phyloP scores from a whole-genome alignment of 2,888 invertebrate genomes.

The Autographa gamma region DNA sequence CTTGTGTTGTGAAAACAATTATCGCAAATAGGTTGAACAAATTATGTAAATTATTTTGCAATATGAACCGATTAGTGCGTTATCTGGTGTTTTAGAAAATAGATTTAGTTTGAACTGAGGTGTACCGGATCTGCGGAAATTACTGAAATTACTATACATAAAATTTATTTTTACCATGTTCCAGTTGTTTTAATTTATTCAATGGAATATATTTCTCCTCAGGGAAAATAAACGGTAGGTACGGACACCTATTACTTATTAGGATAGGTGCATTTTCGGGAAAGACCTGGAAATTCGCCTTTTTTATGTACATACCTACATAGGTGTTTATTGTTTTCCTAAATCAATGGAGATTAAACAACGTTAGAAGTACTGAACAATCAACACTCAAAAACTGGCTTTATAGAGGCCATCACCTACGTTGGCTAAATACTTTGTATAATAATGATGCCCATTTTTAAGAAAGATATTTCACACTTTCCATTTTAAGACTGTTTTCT shows the following conservation, averaged over 20 bases:
- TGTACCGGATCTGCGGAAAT: background rate
- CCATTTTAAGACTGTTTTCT: background rate
- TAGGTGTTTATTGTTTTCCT: background rate
- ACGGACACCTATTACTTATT: too few relatives aligned
- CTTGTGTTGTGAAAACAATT: conserved; percentile 53
- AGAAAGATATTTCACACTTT: too few relatives aligned
- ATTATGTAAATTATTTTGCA: conserved; percentile 34
- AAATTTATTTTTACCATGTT: background rate
- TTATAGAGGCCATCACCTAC: background rate
- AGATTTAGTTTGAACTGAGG: background rate
- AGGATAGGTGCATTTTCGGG: background rate
- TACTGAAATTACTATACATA: background rate
- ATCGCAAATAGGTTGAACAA: conserved; percentile 40
- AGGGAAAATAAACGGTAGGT: too few relatives aligned
- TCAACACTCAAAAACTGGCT: background rate
- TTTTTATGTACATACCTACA: background rate
- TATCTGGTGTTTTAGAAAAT: background rate
- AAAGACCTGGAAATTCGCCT: background rate
- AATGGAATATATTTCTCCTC: too few relatives aligned
- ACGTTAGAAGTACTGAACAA: background rate
- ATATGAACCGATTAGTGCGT: conserved; percentile 16
- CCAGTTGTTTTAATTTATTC: too few relatives aligned
- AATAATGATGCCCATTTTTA: too few relatives aligned
- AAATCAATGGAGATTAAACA: background rate
- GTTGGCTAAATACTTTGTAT: background rate